Base-by-base conservation (phyloP, 2,113 vertebrate species). In the Elachura formosa region DNA sequence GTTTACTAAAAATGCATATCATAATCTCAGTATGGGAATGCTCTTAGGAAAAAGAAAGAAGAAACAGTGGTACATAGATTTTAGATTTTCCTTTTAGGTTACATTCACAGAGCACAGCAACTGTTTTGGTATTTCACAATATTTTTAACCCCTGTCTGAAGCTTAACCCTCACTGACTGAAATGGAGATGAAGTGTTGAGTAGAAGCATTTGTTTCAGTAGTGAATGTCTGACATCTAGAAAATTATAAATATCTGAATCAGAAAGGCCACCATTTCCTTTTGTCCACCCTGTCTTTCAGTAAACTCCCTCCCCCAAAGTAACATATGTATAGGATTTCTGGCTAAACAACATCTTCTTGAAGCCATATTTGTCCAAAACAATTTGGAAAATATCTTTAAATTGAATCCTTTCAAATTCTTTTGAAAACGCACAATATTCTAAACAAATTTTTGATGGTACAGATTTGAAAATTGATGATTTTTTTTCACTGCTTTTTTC, bases 401-500 rank as follows among this genome's bases (percentile, higher is more conserved):
- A 24, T 46, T 38, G 86, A 90, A 75, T 59, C 17, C 38, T 94
- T 96, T 87, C 22, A 48, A 84, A 92, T 38, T 79, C 89, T 72
- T 90, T 23, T 12, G 9, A 68, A 59, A 34, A 38, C 43, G 9
- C 12, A 34, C 9, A 26, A 6, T 25, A 63, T 77, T 73, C 54
- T 2, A 12, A n/a, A 55, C 4, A 1, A 51, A 5, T 24, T 68
- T 75, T 72, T 79, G 9, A 26, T 66, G 21, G 3, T n/a, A 25
- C 4, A 38, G 41, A 31, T 46, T 46, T 38, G 18, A 28, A 73
- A 55, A 23, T 19, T 23, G 14, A 14, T 41, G 13, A 26, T 63
- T 62, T 58, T 24, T 48, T 89, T 51, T 41, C 14, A 46, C 13
- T 74, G 2, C 22, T 85, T 87, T 12, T 8, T 93, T 83, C 14